Evolutionary conservation across 2,113 vertebrate species (phyloP), one percentile per base, ranked within the genome.

Genomic region (Lepus americanus): DNA sequence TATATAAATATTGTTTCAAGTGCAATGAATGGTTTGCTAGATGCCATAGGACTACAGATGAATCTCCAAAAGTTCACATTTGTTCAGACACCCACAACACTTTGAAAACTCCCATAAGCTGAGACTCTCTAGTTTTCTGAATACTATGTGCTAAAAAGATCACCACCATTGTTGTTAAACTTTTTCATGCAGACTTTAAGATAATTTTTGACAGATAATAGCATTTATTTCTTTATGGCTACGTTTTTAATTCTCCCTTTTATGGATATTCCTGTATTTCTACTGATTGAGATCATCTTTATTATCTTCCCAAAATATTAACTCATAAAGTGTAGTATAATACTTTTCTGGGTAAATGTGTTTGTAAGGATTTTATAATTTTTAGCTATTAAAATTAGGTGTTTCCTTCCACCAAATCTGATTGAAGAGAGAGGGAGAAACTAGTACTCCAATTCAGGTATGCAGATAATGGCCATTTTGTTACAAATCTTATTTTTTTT

Each of bases 1-100:
- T 64, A 73, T 92, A 49, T 93, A 97, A 95, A 90, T 0, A 1
- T 90, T 92, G 55, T 81, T 83, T 95, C 90, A 92, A 94, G 93
- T 97, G 33, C 76, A 95, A 17, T 84, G 76, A 89, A 84, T 93
- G 3, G 5, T 49, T 64, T 29, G 6, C 74, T 80, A 20, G 11
- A 53, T 85, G 44, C 25, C 63, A 16, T 19, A 66, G 39, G 94
- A 67, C 6, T 92, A 91, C 36, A 96, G 82, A 72, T 69, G 53
- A 95, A 79, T 90, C 61, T n/a, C 33, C 19, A 72, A 31, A 84
- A 59, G 55, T 87, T 72, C 6, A 66, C 9, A 72, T 9, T 83
- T 77, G 7, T 36, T 82, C 17, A 55, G 63, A 66, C 29, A 36
- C 9, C 9, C 6, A 0, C 6, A 0, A 36, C 7, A 13, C 49